These are phyloP conservation scores for Pseudococcus jackbeardsleyi DNA, from an alignment of 2,888 invertebrate genomes.

Conservation along the genomic window DNA sequence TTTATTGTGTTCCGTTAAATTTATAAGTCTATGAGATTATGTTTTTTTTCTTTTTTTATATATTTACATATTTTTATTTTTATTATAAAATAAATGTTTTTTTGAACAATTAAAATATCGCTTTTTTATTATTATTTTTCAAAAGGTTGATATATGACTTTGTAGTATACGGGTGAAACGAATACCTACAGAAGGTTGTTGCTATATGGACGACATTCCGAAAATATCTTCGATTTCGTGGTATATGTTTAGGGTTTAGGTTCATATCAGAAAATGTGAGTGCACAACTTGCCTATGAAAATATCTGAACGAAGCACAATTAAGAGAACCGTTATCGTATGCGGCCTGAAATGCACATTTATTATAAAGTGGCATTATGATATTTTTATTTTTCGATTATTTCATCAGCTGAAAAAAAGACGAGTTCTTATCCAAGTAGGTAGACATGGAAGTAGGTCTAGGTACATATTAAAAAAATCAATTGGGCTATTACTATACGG, in stretches of 20 bases:
- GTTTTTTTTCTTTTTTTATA: conserved; percentile 44
- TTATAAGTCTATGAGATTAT: conserved; percentile 60
- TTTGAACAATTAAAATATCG: conserved; percentile 33
- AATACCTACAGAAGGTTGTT: not conserved
- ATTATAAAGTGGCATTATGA: too few relatives aligned
- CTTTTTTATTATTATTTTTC: conserved; percentile 14
- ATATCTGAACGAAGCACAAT: not conserved
- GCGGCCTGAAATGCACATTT: not conserved
- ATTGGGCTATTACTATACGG: too few relatives aligned
- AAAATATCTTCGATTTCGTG: conserved; percentile 1
- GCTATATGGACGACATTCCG: conserved; percentile 9
- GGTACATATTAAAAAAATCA: too few relatives aligned
- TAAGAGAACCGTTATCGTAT: not conserved
- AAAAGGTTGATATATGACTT: conserved; percentile 31
- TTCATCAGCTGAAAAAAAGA: too few relatives aligned
- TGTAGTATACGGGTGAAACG: not conserved
- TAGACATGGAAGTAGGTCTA: too few relatives aligned
- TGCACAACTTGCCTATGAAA: not conserved
- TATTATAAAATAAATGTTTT: conserved; percentile 59
- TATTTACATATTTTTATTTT: conserved; percentile 59
- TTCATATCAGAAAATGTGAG: not conserved
- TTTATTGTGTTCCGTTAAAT: conserved; percentile 60
- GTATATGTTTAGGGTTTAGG: not conserved
- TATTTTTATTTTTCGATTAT: too few relatives aligned
- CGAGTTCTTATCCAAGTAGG: too few relatives aligned